phyloP scores from a whole-genome alignment of 2,888 invertebrate genomes.

The Trachelus tabidus region DNA sequence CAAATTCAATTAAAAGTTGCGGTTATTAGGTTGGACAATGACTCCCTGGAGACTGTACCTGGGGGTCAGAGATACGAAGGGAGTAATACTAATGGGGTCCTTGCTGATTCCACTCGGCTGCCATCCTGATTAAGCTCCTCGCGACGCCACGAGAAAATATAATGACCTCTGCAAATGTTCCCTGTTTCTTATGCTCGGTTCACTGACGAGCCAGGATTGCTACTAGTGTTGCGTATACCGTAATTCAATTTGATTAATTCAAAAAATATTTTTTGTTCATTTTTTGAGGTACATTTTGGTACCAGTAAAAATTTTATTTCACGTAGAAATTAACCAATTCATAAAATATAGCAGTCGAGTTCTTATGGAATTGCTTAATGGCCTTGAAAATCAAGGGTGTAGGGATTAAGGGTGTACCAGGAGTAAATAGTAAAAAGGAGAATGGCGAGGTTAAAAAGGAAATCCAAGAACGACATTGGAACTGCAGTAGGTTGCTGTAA shows the following conservation, averaged over 20 bases:
- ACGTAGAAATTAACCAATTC: background rate
- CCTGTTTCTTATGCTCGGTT: slow-evolving; percentile 3
- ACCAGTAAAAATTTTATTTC: background rate
- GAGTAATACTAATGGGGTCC: slow-evolving; percentile 62
- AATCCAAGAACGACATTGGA: background rate
- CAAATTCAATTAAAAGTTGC: slow-evolving; percentile 65
- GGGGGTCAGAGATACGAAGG: slow-evolving; percentile 21
- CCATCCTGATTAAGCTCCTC: slow-evolving; percentile 63
- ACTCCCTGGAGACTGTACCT: slow-evolving; percentile 46
- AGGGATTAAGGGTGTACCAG: background rate
- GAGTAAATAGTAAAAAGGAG: background rate
- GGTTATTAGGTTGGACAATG: slow-evolving; percentile 64
- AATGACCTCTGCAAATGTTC: slow-evolving; percentile 60
- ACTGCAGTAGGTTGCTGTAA: background rate
- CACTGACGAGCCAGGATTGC: background rate
- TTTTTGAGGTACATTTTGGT: background rate
- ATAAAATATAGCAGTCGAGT: background rate
- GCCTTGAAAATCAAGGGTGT: background rate
- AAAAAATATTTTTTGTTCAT: background rate
- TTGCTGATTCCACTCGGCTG: slow-evolving; percentile 65
- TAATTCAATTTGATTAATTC: background rate
- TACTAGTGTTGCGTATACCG: background rate
- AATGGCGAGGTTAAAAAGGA: background rate
- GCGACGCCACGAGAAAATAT: slow-evolving; percentile 64
- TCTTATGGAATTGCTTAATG: background rate